phyloP scores from a whole-genome alignment of 2,113 vertebrate genomes.

The Larimichthys polyactis region DNA sequence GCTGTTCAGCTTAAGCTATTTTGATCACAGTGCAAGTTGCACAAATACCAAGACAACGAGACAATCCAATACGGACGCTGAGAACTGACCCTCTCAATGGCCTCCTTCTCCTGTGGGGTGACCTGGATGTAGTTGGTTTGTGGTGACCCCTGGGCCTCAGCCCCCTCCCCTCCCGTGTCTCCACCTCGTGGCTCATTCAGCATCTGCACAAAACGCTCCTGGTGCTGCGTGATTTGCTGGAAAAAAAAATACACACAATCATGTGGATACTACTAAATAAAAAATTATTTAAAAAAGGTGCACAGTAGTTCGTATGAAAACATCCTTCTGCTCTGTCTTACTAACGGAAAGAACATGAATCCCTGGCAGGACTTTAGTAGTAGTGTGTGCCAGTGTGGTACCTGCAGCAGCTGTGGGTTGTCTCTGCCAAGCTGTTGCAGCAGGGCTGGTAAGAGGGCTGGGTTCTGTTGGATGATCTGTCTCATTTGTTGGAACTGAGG shows the following conservation, averaged over 20 bases:
- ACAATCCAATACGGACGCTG: background rate
- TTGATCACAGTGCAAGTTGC: background rate
- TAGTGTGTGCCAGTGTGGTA: conserved; percentile 20
- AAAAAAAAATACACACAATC: conserved; percentile 22
- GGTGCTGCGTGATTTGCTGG: conserved; percentile 87
- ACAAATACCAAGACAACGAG: background rate
- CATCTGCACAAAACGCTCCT: conserved; percentile 86
- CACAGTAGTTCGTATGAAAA: no score
- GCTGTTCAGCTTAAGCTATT: background rate
- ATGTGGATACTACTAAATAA: background rate
- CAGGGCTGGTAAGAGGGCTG: conserved; percentile 81
- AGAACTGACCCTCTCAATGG: conserved; percentile 83
- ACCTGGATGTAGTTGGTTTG: conserved; percentile 86
- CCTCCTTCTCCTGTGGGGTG: conserved; percentile 86
- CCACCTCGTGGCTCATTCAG: conserved; percentile 82
- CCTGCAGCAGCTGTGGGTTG: conserved; percentile 86
- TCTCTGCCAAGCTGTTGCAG: conserved; percentile 86
- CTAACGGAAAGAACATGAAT: background rate
- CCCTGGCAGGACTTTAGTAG: background rate
- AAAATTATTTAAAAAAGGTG: no score
- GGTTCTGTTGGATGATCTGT: conserved; percentile 88
- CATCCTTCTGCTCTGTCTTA: no score
- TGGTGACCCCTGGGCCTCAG: conserved; percentile 71
- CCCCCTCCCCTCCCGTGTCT: conserved; percentile 68
- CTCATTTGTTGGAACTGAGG: conserved; percentile 87